Conservation (phyloP, 2,113 vertebrate species). For the Siniperca chuatsi region DNA sequence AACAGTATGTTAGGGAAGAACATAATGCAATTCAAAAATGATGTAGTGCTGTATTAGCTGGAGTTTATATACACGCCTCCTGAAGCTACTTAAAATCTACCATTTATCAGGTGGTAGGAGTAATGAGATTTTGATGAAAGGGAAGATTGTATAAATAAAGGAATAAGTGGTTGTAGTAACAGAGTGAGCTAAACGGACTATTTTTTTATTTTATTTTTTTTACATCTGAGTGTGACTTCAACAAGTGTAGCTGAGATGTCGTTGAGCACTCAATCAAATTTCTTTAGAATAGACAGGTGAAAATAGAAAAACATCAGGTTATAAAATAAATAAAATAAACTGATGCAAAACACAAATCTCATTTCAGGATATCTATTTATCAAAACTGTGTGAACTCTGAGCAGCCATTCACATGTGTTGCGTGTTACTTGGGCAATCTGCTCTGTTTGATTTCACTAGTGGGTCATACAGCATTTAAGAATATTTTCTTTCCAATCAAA, state of each 20-base stretch:
- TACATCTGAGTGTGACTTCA: neutral
- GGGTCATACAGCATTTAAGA: neutral
- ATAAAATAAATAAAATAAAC: slow-evolving; percentile 15
- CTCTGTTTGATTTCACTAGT: neutral
- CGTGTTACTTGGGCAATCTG: too few relatives aligned
- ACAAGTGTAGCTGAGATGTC: slow-evolving; percentile 7
- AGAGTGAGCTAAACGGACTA: neutral
- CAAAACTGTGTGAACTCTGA: neutral
- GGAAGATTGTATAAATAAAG: neutral
- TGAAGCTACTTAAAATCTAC: neutral
- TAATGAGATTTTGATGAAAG: slow-evolving; percentile 29
- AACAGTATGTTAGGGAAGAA: neutral
- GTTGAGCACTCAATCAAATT: slow-evolving; percentile 18
- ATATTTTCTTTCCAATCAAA: neutral
- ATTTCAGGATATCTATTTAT: neutral
- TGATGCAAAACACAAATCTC: neutral
- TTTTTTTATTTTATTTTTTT: neutral
- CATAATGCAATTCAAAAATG: neutral
- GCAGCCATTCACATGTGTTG: neutral
- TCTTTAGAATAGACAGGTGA: too few relatives aligned
- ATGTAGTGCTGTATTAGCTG: slow-evolving; percentile 14
- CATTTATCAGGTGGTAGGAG: slow-evolving; percentile 11
- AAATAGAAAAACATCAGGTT: neutral
- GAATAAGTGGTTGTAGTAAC: neutral
- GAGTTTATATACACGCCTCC: neutral